A percentile compares a stretch with the other conserved stretches of the same genome.
Evolutionary conservation across 2,797 vertebrate species (phyloP).

Genomic region (Lacerta agilis): DNA sequence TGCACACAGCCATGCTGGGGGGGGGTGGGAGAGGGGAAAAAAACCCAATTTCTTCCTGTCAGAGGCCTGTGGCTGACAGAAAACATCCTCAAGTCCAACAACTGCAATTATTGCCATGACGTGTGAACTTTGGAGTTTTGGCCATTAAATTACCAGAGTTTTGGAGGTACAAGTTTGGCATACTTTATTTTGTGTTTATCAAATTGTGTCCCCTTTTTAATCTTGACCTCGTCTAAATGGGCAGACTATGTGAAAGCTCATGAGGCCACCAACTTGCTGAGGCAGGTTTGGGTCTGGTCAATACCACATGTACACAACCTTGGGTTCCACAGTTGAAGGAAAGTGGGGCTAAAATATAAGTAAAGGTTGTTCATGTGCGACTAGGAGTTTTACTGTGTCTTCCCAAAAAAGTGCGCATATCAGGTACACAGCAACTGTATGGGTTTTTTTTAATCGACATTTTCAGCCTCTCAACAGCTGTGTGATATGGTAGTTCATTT

Average conservation of each 20-base stretch:
- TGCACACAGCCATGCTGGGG: neutral
- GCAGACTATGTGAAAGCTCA: neutral
- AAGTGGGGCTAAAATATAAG: neutral
- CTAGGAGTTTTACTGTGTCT: neutral
- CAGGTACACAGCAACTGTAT: neutral
- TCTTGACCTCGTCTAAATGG: neutral
- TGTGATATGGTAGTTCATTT: too few relatives aligned
- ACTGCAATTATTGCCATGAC: neutral
- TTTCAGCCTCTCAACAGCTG: neutral
- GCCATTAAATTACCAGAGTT: neutral
- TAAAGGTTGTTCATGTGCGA: neutral
- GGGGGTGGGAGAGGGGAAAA: too few relatives aligned
- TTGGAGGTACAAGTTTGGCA: neutral
- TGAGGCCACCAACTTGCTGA: neutral
- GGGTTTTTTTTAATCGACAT: neutral
- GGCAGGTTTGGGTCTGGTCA: neutral
- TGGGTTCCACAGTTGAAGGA: neutral
- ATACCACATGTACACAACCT: neutral
- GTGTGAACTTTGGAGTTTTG: neutral
- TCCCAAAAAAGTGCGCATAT: neutral
- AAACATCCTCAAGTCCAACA: neutral
- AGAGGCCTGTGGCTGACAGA: neutral
- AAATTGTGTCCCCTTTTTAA: neutral
- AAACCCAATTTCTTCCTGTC: neutral
- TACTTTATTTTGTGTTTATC: neutral